Conservation (phyloP, 2,888 invertebrate species). For the Hipparchia sbordonii region DNA sequence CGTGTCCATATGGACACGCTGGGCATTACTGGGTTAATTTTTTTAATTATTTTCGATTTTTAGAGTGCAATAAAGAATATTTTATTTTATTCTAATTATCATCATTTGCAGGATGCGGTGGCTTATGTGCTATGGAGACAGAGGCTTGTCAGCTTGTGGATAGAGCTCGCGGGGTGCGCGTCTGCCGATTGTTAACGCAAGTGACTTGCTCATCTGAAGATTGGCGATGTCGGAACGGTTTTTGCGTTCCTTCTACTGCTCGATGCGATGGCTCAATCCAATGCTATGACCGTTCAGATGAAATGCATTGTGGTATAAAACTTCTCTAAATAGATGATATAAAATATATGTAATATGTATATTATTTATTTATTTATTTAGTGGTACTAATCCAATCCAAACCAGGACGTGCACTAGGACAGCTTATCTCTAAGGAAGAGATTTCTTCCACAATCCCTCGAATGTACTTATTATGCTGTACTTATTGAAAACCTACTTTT, state of each 20-base stretch:
- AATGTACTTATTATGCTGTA: too few species aligned
- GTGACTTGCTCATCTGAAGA: conserved; percentile 84
- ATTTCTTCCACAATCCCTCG: too few species aligned
- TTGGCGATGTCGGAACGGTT: conserved; percentile 88
- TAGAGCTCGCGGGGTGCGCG: conserved; percentile 74
- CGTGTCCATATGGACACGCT: too few species aligned
- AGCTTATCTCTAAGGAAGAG: too few species aligned
- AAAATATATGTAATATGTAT: too few species aligned
- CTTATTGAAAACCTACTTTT: too few species aligned
- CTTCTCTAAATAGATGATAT: background rate
- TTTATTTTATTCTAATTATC: background rate
- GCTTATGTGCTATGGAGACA: conserved; percentile 84
- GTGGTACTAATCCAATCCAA: too few species aligned
- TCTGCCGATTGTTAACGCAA: conserved; percentile 82
- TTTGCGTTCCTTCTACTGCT: conserved; percentile 85
- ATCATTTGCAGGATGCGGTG: conserved; percentile 82
- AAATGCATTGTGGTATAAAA: conserved; percentile 85
- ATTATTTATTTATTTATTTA: too few species aligned
- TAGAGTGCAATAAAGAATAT: too few species aligned
- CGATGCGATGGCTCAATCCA: conserved; percentile 89
- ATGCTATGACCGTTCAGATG: conserved; percentile 89
- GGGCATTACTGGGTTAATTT: too few species aligned
- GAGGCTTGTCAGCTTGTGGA: conserved; percentile 86
- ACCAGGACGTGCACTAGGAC: too few species aligned
- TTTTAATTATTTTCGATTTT: background rate